phyloP scores from a whole-genome alignment of 2,888 invertebrate genomes.

The Arrhopalites spinosus region DNA sequence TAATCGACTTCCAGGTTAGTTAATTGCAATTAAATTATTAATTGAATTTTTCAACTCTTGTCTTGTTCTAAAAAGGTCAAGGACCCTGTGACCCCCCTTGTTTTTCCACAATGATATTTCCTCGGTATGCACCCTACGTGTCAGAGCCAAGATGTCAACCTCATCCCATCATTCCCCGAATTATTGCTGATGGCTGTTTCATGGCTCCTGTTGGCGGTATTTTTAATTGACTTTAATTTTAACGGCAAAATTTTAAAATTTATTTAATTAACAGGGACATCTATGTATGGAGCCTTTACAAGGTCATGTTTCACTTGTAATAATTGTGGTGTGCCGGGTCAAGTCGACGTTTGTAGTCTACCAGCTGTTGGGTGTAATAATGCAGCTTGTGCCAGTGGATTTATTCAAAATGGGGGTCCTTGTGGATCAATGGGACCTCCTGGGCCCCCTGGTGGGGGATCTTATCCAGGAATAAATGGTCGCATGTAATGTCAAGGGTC shows the following conservation, averaged over 20 bases:
- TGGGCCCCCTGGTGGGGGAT: too few relatives aligned
- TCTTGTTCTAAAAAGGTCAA: too few relatives aligned
- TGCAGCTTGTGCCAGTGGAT: not conserved
- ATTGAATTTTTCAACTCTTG: too few relatives aligned
- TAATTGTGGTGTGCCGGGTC: constrained; percentile 1
- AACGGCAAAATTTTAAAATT: too few relatives aligned
- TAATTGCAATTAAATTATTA: too few relatives aligned
- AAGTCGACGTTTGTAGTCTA: constrained; percentile 11
- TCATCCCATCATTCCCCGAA: not conserved
- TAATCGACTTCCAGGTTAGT: not conserved
- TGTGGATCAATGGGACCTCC: too few relatives aligned
- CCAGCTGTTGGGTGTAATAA: constrained; percentile 23
- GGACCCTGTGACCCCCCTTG: constrained; percentile 21
- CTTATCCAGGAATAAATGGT: too few relatives aligned
- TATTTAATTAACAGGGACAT: not conserved
- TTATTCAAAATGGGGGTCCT: too few relatives aligned
- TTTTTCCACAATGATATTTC: constrained; percentile 19
- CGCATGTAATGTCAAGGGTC: too few relatives aligned
- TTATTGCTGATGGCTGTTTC: constrained; percentile 3
- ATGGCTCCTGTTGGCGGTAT: not conserved
- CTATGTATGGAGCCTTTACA: not conserved
- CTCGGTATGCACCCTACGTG: constrained; percentile 1
- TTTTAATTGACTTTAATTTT: too few relatives aligned
- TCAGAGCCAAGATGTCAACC: constrained; percentile 16
- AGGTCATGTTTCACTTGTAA: constrained; percentile 11